Percentiles rank a stretch among this genome's conserved stretches.
phyloP scores from a whole-genome alignment of 2,113 vertebrate genomes.

The Gracilinanus agilis region DNA sequence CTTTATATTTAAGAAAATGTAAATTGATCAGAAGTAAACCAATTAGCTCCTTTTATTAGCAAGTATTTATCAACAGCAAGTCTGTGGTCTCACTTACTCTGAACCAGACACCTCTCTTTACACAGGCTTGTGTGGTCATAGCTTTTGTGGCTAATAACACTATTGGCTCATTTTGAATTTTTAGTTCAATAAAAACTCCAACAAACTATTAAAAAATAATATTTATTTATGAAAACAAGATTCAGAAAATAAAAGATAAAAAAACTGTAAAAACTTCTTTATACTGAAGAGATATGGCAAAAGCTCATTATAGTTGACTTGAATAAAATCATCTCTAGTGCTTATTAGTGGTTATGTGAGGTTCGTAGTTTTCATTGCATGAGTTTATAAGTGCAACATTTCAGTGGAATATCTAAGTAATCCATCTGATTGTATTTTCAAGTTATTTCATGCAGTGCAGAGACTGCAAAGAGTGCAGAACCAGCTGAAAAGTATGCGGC shows the following conservation, averaged over 20 bases:
- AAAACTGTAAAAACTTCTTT: constrained; percentile 29
- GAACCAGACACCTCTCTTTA: neutral
- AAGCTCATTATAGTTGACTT: constrained; percentile 39
- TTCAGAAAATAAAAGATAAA: constrained; percentile 46
- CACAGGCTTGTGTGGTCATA: neutral
- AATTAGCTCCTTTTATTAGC: neutral
- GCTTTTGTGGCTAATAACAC: neutral
- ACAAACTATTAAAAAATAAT: neutral
- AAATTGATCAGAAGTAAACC: neutral
- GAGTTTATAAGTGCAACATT: constrained; percentile 32
- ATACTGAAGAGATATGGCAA: constrained; percentile 1
- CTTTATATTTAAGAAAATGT: constrained; percentile 61
- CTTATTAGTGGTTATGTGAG: constrained; percentile 27
- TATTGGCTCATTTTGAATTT: neutral
- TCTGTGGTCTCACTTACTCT: neutral
- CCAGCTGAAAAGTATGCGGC: constrained; percentile 94
- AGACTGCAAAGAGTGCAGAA: constrained; percentile 92
- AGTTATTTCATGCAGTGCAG: constrained; percentile 96
- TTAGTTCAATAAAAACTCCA: neutral
- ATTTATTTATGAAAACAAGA: constrained; percentile 35
- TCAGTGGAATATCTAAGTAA: constrained; percentile 61
- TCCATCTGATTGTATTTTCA: constrained; percentile 73
- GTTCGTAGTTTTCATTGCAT: constrained; percentile 40
- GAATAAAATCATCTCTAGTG: constrained; percentile 18
- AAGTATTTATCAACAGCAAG: neutral